These are phyloP conservation scores for Parambassis ranga DNA, from an alignment of 2,797 vertebrate species.

Conservation along the genomic window DNA sequence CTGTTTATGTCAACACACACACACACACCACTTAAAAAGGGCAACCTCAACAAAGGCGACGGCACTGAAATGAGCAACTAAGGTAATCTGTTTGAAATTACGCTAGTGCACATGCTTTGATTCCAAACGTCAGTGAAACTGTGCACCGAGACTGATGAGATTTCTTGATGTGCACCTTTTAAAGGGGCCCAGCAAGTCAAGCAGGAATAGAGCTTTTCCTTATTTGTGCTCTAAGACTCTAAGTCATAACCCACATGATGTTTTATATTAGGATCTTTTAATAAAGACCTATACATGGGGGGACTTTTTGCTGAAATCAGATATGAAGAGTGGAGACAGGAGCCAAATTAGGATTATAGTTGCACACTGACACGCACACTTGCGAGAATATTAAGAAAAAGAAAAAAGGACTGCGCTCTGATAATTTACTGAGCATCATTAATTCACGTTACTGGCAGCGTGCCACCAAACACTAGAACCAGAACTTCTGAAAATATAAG, in stretches of 20 bases:
- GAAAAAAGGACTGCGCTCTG: neutral
- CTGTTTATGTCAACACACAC: neutral
- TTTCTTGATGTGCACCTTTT: constrained; percentile 5
- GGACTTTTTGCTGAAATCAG: too few relatives aligned
- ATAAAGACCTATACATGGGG: too few relatives aligned
- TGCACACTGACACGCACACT: too few relatives aligned
- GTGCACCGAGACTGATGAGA: neutral
- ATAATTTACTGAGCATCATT: neutral
- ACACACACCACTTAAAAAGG: neutral
- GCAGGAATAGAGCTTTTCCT: constrained; percentile 1
- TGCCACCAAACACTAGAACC: neutral
- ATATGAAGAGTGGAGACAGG: too few relatives aligned
- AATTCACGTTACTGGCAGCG: too few relatives aligned
- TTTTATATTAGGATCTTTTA: too few relatives aligned
- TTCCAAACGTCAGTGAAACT: neutral
- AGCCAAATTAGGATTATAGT: too few relatives aligned
- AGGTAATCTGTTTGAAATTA: neutral
- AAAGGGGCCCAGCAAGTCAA: constrained; percentile 6
- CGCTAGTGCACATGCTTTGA: neutral
- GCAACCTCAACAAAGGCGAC: neutral
- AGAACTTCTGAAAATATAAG: neutral
- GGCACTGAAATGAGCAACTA: neutral
- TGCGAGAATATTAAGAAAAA: too few relatives aligned
- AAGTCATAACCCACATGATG: too few relatives aligned
- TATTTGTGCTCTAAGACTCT: neutral